Evolutionary conservation across 2,113 vertebrate genomes (phyloP), one percentile per base, ranked within the genome.

Genomic region (Caretta caretta): DNA sequence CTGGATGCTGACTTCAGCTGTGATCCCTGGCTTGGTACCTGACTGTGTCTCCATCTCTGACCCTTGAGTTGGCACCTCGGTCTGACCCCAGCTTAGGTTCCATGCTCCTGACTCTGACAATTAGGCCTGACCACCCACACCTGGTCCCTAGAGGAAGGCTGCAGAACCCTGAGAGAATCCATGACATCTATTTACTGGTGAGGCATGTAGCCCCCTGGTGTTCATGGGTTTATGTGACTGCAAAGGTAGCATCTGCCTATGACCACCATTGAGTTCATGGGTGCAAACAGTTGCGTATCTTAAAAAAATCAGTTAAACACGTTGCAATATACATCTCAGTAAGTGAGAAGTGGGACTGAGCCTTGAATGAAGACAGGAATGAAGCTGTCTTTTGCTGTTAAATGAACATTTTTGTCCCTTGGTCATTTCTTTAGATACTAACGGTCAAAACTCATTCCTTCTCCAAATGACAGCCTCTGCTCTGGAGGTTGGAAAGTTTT

Each of bases 131-230:
- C 16, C 8, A n/a, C 31, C 31, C 59, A 35, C 4, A 14, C 29
- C 27, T 62, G 29, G 29, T 62, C 35, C 62, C 16, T n/a, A n/a
- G 31, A 69, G 62, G 16, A 69, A 17, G 35, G 16, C 16, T n/a
- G n/a, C 5, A 0, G 1, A 12, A 8, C 5, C n/a, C 6, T 42
- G 75, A 29, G 51, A 3, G 38, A 54, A 25, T 2, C 24, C 25
- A n/a, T 4, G 57, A 1, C n/a, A 80, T 65, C 14, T 54, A 53
- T 35, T 24, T 8, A 57, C 6, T 59, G 31, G 0, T 1, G 1
- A 11, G 59, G 59, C 1, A 0, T 0, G 31, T 25, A 86, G 59
- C 35, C 20, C 46, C 19, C 11, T 0, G 8, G 0, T 10, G n/a
- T 48, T 75, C 38, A 20, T 42, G 22, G 38, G n/a, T 12, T 25